Evolutionary conservation across 2,888 invertebrate genomes (phyloP).

Genomic region (Esperia sulphurella): DNA sequence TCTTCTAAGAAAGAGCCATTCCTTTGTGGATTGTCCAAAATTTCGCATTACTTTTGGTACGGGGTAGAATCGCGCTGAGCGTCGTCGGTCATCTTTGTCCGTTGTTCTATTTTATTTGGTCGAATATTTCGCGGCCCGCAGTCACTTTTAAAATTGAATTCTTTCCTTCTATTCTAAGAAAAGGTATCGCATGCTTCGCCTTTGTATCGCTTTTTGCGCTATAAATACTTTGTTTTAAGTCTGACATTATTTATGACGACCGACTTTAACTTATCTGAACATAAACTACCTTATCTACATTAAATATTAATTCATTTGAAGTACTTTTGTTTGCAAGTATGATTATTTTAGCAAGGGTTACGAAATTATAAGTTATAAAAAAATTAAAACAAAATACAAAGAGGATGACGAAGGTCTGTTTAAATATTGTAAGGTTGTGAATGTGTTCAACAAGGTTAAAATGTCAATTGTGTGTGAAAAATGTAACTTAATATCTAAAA

Average conservation of each 20-base stretch:
- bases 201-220: slow-evolving; percentile 76
- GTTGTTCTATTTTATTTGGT: slow-evolving; percentile 57
- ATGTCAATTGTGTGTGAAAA: no score
- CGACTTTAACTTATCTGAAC: slow-evolving; percentile 38
- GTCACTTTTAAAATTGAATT: slow-evolving; percentile 71
- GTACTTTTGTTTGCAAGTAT: background rate
- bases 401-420: no score
- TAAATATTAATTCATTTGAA: slow-evolving; percentile 17
- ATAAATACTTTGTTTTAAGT: slow-evolving; percentile 59
- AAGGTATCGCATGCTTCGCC: slow-evolving; percentile 75
- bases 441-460: no score
- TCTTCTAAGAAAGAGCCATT: slow-evolving; percentile 7
- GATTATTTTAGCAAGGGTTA: background rate
- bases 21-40: slow-evolving; percentile 1
- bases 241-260: slow-evolving; percentile 63
- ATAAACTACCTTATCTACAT: slow-evolving; percentile 33
- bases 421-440: no score
- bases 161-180: slow-evolving; percentile 75
- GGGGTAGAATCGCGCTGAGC: slow-evolving; percentile 32
- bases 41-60: slow-evolving; percentile 23
- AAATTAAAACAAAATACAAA: no score
- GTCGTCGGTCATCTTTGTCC: slow-evolving; percentile 47
- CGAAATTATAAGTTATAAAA: no score
- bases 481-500: no score
- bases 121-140: slow-evolving; percentile 57